These are phyloP conservation scores for Drosophila trapezifrons DNA, from an alignment of 1,140 invertebrate genomes.

Conservation along the genomic window DNA sequence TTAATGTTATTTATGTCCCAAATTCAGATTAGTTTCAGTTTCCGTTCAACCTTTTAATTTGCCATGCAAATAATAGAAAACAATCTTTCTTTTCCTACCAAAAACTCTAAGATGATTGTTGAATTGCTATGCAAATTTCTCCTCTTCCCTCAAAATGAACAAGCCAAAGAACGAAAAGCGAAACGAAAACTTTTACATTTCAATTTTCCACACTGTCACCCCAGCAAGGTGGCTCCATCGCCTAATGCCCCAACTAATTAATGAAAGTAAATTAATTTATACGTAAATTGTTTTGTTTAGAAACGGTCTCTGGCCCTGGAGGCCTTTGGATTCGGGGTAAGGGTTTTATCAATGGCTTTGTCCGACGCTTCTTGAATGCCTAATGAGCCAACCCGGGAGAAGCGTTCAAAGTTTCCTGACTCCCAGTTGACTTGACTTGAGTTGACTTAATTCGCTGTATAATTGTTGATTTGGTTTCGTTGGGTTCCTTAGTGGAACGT, in stretches of 20 bases:
- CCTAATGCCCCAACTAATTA: conserved; percentile 72
- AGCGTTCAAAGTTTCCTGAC: conserved; percentile 32
- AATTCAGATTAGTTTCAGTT: conserved; percentile 19
- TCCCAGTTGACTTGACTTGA: conserved; percentile 1
- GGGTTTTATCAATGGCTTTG: conserved; percentile 67
- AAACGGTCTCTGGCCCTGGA: conserved; percentile 42
- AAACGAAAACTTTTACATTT: conserved; percentile 63
- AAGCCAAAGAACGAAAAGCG: conserved; percentile 41
- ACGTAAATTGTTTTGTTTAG: conserved; percentile 77
- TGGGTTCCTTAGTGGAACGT: conserved; percentile 66
- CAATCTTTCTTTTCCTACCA: conserved; percentile 6
- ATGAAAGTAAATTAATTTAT: conserved; percentile 79
- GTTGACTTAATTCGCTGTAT: conserved; percentile 63
- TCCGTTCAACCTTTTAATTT: conserved; percentile 30
- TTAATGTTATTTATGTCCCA: background rate
- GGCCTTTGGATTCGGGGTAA: conserved; percentile 7
- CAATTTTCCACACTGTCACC: conserved; percentile 68
- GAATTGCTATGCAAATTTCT: conserved; percentile 66
- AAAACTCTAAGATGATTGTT: conserved; percentile 16
- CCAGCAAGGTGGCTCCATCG: conserved; percentile 22
- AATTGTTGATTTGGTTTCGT: conserved; percentile 68
- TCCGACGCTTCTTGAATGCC: conserved; percentile 57
- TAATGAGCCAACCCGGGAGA: conserved; percentile 53
- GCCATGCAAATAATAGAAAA: conserved; percentile 43
- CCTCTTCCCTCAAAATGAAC: conserved; percentile 29